Evolutionary conservation across 2,797 vertebrate genomes (phyloP).

Genomic region (Tapera naevia): DNA sequence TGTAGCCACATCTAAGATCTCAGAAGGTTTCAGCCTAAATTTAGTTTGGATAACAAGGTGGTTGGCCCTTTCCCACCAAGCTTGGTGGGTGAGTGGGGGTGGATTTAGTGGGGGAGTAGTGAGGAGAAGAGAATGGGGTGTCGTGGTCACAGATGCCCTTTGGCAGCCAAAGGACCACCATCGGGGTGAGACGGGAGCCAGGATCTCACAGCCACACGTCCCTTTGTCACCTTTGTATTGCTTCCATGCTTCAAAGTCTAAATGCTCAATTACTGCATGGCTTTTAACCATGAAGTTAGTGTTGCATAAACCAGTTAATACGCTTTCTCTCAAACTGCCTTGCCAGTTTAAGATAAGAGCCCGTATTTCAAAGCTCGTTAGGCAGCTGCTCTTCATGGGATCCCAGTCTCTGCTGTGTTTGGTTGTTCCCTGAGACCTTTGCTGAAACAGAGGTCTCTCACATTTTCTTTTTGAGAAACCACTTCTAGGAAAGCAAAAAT

Average conservation of each 20-base stretch:
- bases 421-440: background rate
- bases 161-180: background rate
- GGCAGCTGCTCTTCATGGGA: background rate
- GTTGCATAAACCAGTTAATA: background rate
- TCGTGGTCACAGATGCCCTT: background rate
- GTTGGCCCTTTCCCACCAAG: background rate
- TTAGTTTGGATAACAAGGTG: background rate
- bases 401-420: background rate
- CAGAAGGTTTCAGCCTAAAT: background rate
- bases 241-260: background rate
- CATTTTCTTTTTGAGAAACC: background rate
- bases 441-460: background rate
- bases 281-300: background rate
- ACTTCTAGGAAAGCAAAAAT: background rate
- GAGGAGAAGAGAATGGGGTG: background rate
- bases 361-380: background rate
- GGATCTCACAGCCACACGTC: background rate
- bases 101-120: too few relatives aligned
- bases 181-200: background rate
- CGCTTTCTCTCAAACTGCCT: background rate
- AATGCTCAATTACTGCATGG: background rate
- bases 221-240: background rate
- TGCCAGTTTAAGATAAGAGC: slow-evolving; percentile 26
- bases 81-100: background rate
- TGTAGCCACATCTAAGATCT: background rate